Base-by-base conservation (phyloP, 2,888 invertebrate genomes). In the Proisotoma minuta region DNA sequence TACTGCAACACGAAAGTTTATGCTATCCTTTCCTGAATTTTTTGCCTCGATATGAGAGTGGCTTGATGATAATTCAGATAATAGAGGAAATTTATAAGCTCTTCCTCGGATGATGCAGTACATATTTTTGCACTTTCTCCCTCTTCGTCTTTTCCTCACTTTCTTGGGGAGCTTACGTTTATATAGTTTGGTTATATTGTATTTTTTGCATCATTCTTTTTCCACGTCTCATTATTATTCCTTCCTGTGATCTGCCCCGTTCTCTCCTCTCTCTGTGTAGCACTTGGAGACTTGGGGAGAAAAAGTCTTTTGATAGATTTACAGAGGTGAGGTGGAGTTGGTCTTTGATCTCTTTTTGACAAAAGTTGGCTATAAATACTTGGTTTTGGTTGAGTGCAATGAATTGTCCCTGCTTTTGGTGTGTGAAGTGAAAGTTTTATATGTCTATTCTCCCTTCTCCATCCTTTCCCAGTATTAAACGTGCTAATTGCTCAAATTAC, bases 401-500 rank as follows among this genome's bases (percentile, higher is more conserved):
- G 43, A 43, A 43, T 43, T 43, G 43, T 43, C 18, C 43, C 4
- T 5, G 43, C 43, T 43, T 5, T 43, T 8, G 34, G n/a, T n/a
- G n/a, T n/a, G n/a, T n/a, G n/a, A n/a, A n/a, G n/a, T n/a, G n/a
- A n/a, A n/a, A n/a, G n/a, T n/a, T n/a, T n/a, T n/a, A n/a, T n/a
- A n/a, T n/a, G n/a, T n/a, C n/a, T n/a, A n/a, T n/a, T n/a, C n/a
- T n/a, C n/a, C n/a, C 34, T 34, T 8, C 34, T 34, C 8, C 43
- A 12, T 43, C 20, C 43, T 43, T 43, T 43, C 34, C 34, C 34
- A 43, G 10, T 43, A n/a, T 43, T 43, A 43, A 43, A 43, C 43
- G 43, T 43, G 43, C 43, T 43, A 43, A 43, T 43, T 43, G 43
- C 43, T 43, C 43, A 43, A 43, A 43, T 43, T 43, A 43, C 43